Evolutionary conservation across 92 coral and sea anemone species (phyloP), one percentile per base, ranked within the genome.

Genomic region (Isaurus tuberculatus): DNA sequence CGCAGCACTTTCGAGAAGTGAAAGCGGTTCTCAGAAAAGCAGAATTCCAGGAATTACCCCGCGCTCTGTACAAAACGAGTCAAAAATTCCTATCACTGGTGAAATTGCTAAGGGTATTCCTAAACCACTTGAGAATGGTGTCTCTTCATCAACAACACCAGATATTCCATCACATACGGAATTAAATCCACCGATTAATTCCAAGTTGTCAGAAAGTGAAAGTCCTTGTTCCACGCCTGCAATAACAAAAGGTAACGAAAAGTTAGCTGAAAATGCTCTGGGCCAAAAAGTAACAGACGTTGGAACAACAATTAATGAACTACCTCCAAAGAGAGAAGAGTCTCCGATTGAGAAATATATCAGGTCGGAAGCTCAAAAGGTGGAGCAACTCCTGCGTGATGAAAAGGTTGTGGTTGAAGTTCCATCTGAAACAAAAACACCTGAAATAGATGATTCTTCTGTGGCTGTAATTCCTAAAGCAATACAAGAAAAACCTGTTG

Each of bases 361-460:
- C 75, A 88, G 90, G 83, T 65, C 91, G 9, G 98, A 94, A 79
- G 98, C 98, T 26, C 90, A 91, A 55, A 88, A 86, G 68, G 74
- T 94, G 90, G 98, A 94, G 64, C 85, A 94, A 61, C 88, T 94
- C 22, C 84, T 94, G 20, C 94, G 95, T 8, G 88, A 94, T 82
- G 98, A 89, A 57, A 85, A 85, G 32, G 88, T 94, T 48, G 91
- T 91, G 11, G 92, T 93, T 5, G 88, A 87, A 32, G 94, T 86
- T 31, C 85, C 73, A 37, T 75, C 75, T 9, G 44, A 49, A 28
- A 88, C 78, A 26, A 5, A 64, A 27, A 88, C 30, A 0, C 83
- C 83, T 27, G 89, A 89, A 8, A 89, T 80, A 48, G 75, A 55
- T 3, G 91, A 75, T 14, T 84, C 81, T 30, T 61, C 55, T 28